Conservation (phyloP, 2,113 vertebrate genomes). For the Plecturocebus donacophilus region DNA sequence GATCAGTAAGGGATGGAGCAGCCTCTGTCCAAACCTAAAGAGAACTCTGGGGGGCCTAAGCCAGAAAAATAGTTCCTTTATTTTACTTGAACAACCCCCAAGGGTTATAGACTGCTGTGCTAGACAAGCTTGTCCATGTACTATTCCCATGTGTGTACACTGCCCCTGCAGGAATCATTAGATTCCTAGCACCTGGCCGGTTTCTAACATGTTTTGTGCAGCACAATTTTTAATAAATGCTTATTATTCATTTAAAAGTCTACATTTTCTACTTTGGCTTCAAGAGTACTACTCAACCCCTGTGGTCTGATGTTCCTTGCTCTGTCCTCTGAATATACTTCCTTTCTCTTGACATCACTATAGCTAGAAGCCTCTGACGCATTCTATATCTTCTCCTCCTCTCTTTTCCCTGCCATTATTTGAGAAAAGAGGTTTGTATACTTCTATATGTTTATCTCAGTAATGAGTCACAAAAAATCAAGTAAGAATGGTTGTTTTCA, state of each 20-base stretch:
- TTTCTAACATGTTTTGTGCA: conserved; percentile 14
- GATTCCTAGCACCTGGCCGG: background rate
- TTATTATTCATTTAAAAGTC: background rate
- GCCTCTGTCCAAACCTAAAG: background rate
- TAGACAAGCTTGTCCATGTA: background rate
- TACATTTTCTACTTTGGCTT: conserved; percentile 36
- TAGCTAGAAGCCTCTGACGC: background rate
- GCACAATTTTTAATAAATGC: conserved; percentile 33
- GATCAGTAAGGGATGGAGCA: background rate
- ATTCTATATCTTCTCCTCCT: background rate
- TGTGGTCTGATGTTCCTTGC: background rate
- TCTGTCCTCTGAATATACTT: background rate
- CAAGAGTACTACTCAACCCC: background rate
- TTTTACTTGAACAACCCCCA: background rate
- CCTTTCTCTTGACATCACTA: background rate
- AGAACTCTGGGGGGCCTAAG: background rate
- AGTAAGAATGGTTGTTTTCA: background rate
- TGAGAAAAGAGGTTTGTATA: background rate
- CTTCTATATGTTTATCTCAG: background rate
- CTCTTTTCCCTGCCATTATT: background rate
- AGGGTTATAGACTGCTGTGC: background rate
- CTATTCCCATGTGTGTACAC: background rate
- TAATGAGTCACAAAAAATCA: background rate
- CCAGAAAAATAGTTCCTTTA: background rate
- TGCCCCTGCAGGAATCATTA: background rate